Base-by-base conservation (phyloP, 2,888 invertebrate species). In the Neoaliturus tenellus region DNA sequence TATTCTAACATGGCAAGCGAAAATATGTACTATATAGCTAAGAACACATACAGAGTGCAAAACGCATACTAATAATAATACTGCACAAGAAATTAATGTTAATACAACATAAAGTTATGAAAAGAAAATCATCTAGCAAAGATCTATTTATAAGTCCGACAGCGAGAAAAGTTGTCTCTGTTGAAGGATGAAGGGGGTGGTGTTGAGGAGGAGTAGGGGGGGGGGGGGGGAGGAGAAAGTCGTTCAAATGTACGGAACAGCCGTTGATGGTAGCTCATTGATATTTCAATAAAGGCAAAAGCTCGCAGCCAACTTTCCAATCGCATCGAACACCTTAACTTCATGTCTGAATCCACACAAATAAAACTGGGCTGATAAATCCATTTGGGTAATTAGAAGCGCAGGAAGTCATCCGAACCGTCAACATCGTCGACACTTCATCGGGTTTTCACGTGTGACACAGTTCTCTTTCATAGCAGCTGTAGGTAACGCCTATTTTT, bases 281-380 rank as follows among this genome's bases (percentile, higher is more conserved):
- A 69, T 39, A 69, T 39, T 39, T 35, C 69, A 69, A 69, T 69
- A 69, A 39, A 20, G 69, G 20, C 69, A 69, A 69, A 39, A 39
- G 69, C 39, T 69, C 33, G 39, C 69, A 39, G 31, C 67, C 58
- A 69, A 69, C 69, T 69, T 39, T 33, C 12, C 69, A 69, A 69
- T 69, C 69, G 39, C 39, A 69, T 35, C 20, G 69, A 69, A 69
- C 69, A 39, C 69, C 69, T 69, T 69, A 39, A 69, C 31, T 67
- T 39, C 23, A 67, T 67, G 67, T 67, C 67, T 67, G 31, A 58
- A 20, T 58, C 58, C 23, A 17, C 28, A 31, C 28, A 67, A 31
- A 69, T 39, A 39, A 69, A 69, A 35, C 20, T 5, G 23, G n/a
- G n/a, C 67, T 33, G 69, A 69, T 69, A 39, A 69, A 20, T 69